phyloP scores from a whole-genome alignment of 2,888 invertebrate genomes.

The Eugnorisma glareosa region DNA sequence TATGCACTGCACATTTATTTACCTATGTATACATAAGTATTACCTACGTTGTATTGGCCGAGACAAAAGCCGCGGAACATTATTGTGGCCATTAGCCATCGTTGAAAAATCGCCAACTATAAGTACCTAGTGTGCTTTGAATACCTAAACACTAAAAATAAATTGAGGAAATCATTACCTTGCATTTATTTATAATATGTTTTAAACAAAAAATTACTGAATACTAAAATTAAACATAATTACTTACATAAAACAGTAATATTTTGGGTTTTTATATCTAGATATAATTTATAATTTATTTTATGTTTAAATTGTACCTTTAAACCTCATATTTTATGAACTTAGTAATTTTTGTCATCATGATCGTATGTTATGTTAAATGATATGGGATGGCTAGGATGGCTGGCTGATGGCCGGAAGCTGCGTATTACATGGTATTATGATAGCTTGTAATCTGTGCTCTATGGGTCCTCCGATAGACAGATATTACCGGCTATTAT shows the following conservation, averaged over 20 bases:
- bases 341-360: background rate
- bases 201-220: slow-evolving; percentile 6
- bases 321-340: too few relatives aligned
- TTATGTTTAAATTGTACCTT: background rate
- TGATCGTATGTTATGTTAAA: background rate
- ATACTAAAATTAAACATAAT: slow-evolving; percentile 4
- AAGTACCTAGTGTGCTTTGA: slow-evolving; percentile 15
- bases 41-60: background rate
- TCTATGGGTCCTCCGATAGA: slow-evolving; percentile 5
- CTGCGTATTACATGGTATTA: slow-evolving; percentile 28
- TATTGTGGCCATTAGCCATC: slow-evolving; percentile 5
- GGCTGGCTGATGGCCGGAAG: slow-evolving; percentile 34
- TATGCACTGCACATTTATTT: slow-evolving; percentile 1
- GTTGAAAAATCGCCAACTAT: slow-evolving; percentile 34
- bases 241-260: background rate
- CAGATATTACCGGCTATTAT: slow-evolving; percentile 40
- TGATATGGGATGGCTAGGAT: slow-evolving; percentile 16
- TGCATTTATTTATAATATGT: slow-evolving; percentile 1
- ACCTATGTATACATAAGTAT: background rate
- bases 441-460: slow-evolving; percentile 16
- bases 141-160: slow-evolving; percentile 25
- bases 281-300: background rate
- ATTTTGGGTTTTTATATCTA: background rate
- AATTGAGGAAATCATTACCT: slow-evolving; percentile 16
- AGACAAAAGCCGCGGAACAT: slow-evolving; percentile 3